Evolutionary conservation across 53 echinoderm and acorn worm genomes (phyloP).

Genomic region (Henricia sp.): DNA sequence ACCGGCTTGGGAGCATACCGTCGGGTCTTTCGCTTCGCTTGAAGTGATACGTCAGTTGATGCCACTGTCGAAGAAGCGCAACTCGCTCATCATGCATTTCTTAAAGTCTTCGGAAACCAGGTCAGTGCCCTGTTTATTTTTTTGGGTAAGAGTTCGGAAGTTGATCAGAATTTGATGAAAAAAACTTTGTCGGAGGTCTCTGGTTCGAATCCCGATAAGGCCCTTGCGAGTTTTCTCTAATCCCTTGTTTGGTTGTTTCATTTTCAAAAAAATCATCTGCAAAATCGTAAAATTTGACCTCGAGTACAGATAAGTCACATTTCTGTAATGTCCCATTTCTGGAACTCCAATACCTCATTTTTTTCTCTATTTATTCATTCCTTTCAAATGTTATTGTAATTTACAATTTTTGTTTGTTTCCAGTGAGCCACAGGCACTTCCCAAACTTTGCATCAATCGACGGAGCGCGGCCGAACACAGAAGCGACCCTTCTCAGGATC

Average conservation of each 20-base stretch:
- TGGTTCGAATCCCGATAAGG: no score
- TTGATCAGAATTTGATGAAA: not conserved
- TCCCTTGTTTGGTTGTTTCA: no score
- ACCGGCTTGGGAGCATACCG: constrained; percentile 91
- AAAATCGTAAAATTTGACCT: not conserved
- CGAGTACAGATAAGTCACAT: not conserved
- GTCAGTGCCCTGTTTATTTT: constrained; percentile 61
- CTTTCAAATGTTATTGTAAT: no score
- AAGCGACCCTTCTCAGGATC: constrained; percentile 84
- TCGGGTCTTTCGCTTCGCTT: constrained; percentile 87
- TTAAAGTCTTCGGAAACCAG: constrained; percentile 91
- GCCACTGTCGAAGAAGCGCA: constrained; percentile 88
- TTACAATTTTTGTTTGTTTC: not conserved
- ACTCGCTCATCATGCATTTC: constrained; percentile 83
- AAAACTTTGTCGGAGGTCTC: not conserved
- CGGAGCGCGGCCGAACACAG: constrained; percentile 93
- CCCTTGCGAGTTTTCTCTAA: no score
- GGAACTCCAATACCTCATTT: no score
- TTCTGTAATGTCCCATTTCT: no score
- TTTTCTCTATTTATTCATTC: no score
- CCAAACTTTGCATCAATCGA: constrained; percentile 94
- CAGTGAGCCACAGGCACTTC: constrained; percentile 58
- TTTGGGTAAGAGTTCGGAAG: no score
- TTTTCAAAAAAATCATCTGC: no score
- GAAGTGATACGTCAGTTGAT: constrained; percentile 92